Evolutionary conservation across 2,113 vertebrate species (phyloP).

Genomic region (Brienomyrus longianalis): DNA sequence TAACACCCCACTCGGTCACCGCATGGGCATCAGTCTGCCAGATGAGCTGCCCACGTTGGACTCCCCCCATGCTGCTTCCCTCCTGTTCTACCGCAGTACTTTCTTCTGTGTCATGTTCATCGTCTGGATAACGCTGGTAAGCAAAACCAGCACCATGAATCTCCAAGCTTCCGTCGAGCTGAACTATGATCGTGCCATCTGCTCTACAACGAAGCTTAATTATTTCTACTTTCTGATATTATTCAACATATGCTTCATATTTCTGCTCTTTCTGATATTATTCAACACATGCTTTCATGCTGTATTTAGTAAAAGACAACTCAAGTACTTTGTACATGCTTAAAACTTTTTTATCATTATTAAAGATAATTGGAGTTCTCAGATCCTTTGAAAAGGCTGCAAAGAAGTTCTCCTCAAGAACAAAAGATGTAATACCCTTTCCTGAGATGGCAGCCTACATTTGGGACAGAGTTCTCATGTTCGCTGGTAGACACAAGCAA

Average conservation of each 20-base stretch:
- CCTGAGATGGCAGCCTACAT: constrained; percentile 40
- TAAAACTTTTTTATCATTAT: constrained; percentile 11
- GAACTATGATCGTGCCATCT: neutral
- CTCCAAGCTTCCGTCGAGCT: neutral
- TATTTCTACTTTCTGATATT: neutral
- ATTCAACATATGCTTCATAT: neutral
- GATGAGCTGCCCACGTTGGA: neutral
- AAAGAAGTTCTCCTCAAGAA: constrained; percentile 41
- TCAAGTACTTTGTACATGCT: neutral
- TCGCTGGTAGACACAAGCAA: constrained; percentile 30
- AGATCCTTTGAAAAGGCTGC: constrained; percentile 38
- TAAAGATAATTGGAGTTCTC: constrained; percentile 41
- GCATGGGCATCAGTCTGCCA: constrained; percentile 17
- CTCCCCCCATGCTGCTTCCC: neutral
- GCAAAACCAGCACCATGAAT: neutral
- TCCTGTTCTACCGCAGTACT: constrained; percentile 16
- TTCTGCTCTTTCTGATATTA: neutral
- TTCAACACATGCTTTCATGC: neutral
- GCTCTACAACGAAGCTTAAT: neutral
- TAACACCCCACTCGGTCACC: constrained; percentile 24
- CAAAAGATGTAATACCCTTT: constrained; percentile 36
- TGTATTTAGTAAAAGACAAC: neutral
- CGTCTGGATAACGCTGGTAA: constrained; percentile 54
- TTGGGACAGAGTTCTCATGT: constrained; percentile 24
- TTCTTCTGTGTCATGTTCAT: constrained; percentile 29